Evolutionary conservation across 2,797 vertebrate genomes (phyloP), one percentile per base, ranked within the genome.

Genomic region (Argya squamiceps): DNA sequence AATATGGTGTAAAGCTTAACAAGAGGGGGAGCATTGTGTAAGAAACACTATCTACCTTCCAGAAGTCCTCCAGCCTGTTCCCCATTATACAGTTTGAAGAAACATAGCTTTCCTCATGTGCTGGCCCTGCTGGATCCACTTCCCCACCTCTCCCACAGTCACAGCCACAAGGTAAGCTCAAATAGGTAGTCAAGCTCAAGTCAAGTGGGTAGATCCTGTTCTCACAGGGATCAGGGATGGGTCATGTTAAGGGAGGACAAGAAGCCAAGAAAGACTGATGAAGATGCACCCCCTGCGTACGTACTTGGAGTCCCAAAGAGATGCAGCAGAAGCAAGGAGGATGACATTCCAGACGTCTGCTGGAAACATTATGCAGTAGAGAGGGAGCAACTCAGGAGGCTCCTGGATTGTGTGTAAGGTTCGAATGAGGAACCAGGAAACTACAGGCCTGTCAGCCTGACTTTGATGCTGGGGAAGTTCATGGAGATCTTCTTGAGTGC

Each of bases 281-380:
- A 29, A 29, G 60, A 58, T 43, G 12, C 0, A 0, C 30, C 22
- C 1, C 15, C 30, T 52, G 17, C 0, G 10, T 1, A 4, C 6
- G 14, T 5, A 47, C 7, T 58, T 14, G 19, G 41, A 56, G 24
- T 34, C 17, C 64, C 59, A 82, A 83, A 49, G 18, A 80, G 26
- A 30, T 24, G 43, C 0, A 2, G 29, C 1, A 88, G 60, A 68
- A 74, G 29, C 22, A 37, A 11, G 1, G 8, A 59, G 8, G 29
- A 85, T 32, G 39, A 67, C 24, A 30, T 34, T 59, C 24, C 46
- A 67, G 29, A 30, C 0, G 0, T 15, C 15, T n/a, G 41, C 11
- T 41, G 26, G 22, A 68, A 81, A 47, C 15, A 34, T 26, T 32
- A 32, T 1, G 4, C 19, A 60, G 34, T 1, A 73, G 18, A 88